Evolutionary conservation across 2,113 vertebrate species (phyloP).

Genomic region (Budorcas taxicolor): DNA sequence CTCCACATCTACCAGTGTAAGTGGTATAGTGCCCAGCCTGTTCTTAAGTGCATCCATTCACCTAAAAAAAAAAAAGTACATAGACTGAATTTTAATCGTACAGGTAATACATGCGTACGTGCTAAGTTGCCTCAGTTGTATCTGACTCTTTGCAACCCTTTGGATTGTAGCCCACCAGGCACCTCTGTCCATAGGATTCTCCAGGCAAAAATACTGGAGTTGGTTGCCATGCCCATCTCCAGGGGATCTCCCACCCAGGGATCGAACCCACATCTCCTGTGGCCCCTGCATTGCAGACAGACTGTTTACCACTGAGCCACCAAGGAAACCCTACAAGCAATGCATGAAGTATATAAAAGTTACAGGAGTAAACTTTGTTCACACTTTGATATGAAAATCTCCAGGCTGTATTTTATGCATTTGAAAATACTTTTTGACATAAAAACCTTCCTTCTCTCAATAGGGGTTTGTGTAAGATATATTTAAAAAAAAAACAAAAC

Average conservation of each 20-base stretch:
- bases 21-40: slow-evolving; percentile 25
- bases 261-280: neutral
- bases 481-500: neutral
- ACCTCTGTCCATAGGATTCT: neutral
- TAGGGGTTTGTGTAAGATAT: neutral
- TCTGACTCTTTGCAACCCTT: neutral
- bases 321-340: neutral
- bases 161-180: neutral
- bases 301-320: neutral
- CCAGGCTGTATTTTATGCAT: neutral
- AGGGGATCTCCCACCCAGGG: neutral
- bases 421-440: neutral
- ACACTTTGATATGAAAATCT: neutral
- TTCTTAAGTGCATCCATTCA: neutral
- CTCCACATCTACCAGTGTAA: slow-evolving; percentile 98
- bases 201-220: neutral
- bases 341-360: neutral
- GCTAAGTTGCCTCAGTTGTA: neutral
- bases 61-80: neutral
- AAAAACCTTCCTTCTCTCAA: neutral
- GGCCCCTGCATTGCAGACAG: neutral
- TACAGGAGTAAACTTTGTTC: neutral
- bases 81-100: neutral
- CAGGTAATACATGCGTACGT: neutral
- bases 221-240: neutral